Evolutionary conservation across 2,113 vertebrate genomes (phyloP), one percentile per base, ranked within the genome.

Genomic region (Galeopterus variegatus): DNA sequence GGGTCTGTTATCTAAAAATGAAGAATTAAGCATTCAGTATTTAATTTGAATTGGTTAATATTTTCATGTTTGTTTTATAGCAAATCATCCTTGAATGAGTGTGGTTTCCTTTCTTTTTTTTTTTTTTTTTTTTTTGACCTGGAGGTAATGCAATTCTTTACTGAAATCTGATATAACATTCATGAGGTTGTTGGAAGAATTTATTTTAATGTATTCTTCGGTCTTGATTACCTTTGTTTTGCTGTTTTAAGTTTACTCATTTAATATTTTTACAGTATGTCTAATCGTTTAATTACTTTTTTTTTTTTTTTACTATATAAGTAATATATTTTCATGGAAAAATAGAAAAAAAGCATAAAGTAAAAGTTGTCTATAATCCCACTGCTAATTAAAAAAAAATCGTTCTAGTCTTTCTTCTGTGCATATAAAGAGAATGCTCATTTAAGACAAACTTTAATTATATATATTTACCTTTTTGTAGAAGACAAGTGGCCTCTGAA

Each of bases 31-130:
- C 17, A 7, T 58, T 75, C 17, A 31, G 21, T 11, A 24, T 90
- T 93, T 75, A 52, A 3, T 87, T 65, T 86, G 26, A 83, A 48
- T 96, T 91, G 72, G 21, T 83, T 94, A 73, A 5, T 65, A 70
- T 94, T 83, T 95, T 26, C 54, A 3, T 93, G 52, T 94, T 81
- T 96, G 54, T 89, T 86, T 89, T 87, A 21, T 64, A 90, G 64
- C 28, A 70, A 83, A 67, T 94, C 50, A 89, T 72, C 75, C 60
- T 82, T 52, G 67, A 89, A 50, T 72, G 28, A 73, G 11, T 58
- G 21, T 50, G n/a, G 12, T 54, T 33, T 56, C 26, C 15, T 83
- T 88, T 13, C 60, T 36, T 70, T 5, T 45, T 23, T 31, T 62
- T 2, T 77, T 33, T 8, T 62, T 23, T 15, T 64, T 54, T 36